Percentiles rank a stretch among this genome's conserved stretches.
These are phyloP conservation scores for Eupleurogrammus muticus DNA, from an alignment of 2,797 vertebrate species.

Conservation along the genomic window DNA sequence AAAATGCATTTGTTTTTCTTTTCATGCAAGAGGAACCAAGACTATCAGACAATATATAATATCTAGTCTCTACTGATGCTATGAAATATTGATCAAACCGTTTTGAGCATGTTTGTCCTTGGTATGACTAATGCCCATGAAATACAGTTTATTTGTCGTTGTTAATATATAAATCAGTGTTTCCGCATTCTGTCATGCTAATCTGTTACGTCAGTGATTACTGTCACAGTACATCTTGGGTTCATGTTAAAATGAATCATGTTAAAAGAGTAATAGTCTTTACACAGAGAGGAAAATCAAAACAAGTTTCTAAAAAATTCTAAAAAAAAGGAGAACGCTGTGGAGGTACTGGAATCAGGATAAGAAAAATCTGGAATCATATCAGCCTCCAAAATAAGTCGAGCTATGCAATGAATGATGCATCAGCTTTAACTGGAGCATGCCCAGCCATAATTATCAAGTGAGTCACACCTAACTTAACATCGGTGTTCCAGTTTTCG, in stretches of 20 bases:
- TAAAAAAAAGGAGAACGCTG: not conserved
- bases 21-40: not conserved
- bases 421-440: not conserved
- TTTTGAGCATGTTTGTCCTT: not conserved
- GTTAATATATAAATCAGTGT: not conserved
- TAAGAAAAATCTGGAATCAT: not conserved
- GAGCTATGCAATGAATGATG: not conserved
- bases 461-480: not conserved
- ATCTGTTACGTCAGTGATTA: not conserved
- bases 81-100: not conserved
- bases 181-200: not conserved
- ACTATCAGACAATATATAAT: not conserved
- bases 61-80: not conserved
- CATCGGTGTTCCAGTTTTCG: not conserved
- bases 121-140: not conserved
- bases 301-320: not conserved
- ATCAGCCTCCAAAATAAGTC: not conserved
- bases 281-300: not conserved
- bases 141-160: not conserved
- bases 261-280: not conserved
- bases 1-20: not conserved
- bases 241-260: not conserved
- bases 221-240: too few species aligned
- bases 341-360: not conserved
- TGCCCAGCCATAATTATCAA: not conserved